Evolutionary conservation across 2,888 invertebrate genomes (phyloP).

Genomic region (Temnothorax rugatulus): DNA sequence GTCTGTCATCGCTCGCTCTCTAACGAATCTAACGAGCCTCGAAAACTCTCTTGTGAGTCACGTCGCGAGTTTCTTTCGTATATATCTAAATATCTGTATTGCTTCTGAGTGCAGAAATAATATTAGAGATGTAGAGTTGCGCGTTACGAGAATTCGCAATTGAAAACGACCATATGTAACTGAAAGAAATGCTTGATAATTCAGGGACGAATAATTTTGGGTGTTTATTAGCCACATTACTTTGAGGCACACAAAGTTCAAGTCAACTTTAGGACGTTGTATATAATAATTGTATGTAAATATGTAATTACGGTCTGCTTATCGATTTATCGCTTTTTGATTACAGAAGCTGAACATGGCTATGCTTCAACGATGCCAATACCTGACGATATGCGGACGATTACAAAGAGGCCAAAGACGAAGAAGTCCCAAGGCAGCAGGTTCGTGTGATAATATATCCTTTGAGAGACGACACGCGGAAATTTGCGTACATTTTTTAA

Average conservation of each 20-base stretch:
- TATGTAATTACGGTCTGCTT: constrained; percentile 49
- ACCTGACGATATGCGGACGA: constrained; percentile 91
- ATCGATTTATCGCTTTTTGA: constrained; percentile 67
- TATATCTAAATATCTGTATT: constrained; percentile 2
- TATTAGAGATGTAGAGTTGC: not conserved
- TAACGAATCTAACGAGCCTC: constrained; percentile 67
- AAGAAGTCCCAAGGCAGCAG: constrained; percentile 97
- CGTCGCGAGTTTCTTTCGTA: constrained; percentile 60
- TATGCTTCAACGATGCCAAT: constrained; percentile 95
- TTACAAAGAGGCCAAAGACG: constrained; percentile 92
- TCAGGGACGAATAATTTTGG: not conserved
- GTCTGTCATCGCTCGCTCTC: constrained; percentile 46
- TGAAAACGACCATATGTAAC: not conserved
- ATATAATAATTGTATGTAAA: constrained; percentile 28
- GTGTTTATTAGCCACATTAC: not conserved
- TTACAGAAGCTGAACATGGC: constrained; percentile 95
- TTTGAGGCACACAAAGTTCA: not conserved
- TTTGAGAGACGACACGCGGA: not conserved
- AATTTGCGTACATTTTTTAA: not conserved
- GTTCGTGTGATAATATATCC: constrained; percentile 87
- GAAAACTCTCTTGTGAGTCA: constrained; percentile 52
- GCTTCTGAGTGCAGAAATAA: not conserved
- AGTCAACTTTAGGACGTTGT: not conserved
- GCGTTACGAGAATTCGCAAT: not conserved
- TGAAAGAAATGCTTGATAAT: not conserved